Base-by-base conservation (phyloP, 2,113 vertebrate genomes). In the Glaucidium brasilianum region DNA sequence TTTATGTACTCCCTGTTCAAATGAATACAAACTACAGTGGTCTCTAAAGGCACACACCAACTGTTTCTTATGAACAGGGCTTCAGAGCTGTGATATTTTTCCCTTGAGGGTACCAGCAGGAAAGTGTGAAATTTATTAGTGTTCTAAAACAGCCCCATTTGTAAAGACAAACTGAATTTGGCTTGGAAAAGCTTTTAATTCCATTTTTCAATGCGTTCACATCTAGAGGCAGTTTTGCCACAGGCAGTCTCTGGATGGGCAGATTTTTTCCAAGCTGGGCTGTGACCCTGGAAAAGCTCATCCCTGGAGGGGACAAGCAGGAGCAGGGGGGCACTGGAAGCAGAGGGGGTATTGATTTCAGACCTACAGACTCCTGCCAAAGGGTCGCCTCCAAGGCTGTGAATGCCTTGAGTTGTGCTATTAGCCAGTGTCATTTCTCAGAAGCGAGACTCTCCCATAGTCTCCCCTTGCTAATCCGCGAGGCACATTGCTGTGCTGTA, bases 141-240 rank as follows among this genome's bases (percentile, higher is more conserved):
- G 90, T 72, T 50, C 77, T 90, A 69, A 84, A 94, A 74, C 32
- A 82, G 25, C 20, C 22, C 27, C 4, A 1, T 53, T 88, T 88
- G 79, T 53, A 92, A 92, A 76, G 2, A 3, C 35, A 79, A 45
- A n/a, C 10, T 4, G 58, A 76, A 34, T 60, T 73, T 21, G 39
- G 39, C 62, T 58, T 15, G 20, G 59, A 62, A 58, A 35, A 93
- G 83, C 43, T 83, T 77, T 88, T 60, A 18, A 25, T 84, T 66
- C 27, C 6, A 1, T 56, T 63, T 85, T 63, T 32, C 59, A 25
- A 1, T 1, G 0, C 0, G 0, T 83, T 79, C 21, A 53, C 12
- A 37, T 90, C 84, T 4, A 26, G 49, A 49, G 39, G 14, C 30
- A 0, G 2, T 35, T 85, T 50, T 73, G 63, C 63, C 53, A 1